Evolutionary conservation across 2,113 vertebrate species (phyloP), one percentile per base, ranked within the genome.

Genomic region (Tamias sibiricus): DNA sequence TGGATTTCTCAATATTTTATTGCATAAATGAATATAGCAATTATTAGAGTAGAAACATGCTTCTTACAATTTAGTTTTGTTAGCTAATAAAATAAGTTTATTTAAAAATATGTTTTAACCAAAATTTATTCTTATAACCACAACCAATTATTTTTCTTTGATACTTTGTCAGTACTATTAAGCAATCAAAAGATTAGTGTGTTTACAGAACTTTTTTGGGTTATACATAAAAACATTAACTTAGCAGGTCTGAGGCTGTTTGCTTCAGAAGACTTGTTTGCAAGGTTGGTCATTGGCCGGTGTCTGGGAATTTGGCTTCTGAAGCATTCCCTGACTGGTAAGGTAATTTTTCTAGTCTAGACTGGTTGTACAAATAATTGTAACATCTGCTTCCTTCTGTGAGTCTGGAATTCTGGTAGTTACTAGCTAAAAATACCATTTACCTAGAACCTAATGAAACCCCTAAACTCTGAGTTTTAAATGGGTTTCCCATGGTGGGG

Each of bases 1-100:
- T 98, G 79, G 86, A 98, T 97, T 98, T 97, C 84, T 97, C 74
- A 97, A 93, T 97, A 97, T 98, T 98, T 98, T 96, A 98, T 95
- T 97, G 87, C 28, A 97, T 96, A 97, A 97, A 96, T 96, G 94
- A 98, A 98, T 97, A 97, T 66, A 98, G 93, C 86, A 96, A 91
- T 96, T 96, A 98, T 94, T 98, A 89, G 90, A 96, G 82, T 91
- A 97, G 84, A 97, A 97, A 97, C 97, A 96, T 98, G 85, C 97
- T 97, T 98, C 88, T 97, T 98, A 74, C 71, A 96, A 79, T 95
- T 97, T 95, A 82, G 77, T 95, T 98, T 97, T 97, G 68, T 95
- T 98, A 98, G 96, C 90, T 97, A 71, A 95, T 28, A 95, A 91
- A 88, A 94, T 94, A 95, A 77, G 24, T 71, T 96, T 95, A 97